Conservation (phyloP, 2,797 vertebrate genomes). For the Anabacerthia variegaticeps region DNA sequence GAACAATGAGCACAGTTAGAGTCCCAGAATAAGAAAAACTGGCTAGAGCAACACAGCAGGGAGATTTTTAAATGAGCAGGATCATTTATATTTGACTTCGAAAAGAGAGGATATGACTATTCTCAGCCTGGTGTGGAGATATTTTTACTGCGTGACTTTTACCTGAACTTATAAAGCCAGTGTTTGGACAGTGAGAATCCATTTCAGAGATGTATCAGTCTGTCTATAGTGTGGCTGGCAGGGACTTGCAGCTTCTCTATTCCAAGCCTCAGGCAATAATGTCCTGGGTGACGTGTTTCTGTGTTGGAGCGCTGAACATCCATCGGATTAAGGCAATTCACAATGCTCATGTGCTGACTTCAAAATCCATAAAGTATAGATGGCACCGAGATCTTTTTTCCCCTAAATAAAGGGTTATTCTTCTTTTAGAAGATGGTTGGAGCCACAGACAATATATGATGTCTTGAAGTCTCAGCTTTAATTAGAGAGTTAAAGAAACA, state of each 20-base stretch:
- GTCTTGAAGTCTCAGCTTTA: slow-evolving; percentile 69
- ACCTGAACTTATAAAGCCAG: slow-evolving; percentile 33
- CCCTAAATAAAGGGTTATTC: slow-evolving; percentile 42
- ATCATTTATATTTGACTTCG: slow-evolving; percentile 60
- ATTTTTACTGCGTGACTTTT: slow-evolving; percentile 67
- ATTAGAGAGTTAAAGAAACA: slow-evolving; percentile 73
- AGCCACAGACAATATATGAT: slow-evolving; percentile 23
- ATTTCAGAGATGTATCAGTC: slow-evolving; percentile 53
- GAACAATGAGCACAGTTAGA: slow-evolving; percentile 26
- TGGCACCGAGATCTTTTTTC: not conserved
- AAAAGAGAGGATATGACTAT: slow-evolving; percentile 40
- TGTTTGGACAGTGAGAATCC: slow-evolving; percentile 47
- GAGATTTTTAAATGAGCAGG: slow-evolving; percentile 56
- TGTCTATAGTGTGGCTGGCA: not conserved
- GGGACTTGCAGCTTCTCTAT: slow-evolving; percentile 47
- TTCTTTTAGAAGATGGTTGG: slow-evolving; percentile 43
- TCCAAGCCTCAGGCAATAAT: slow-evolving; percentile 38
- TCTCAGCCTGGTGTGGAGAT: slow-evolving; percentile 37
- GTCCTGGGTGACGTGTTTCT: slow-evolving; percentile 22
- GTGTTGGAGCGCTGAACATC: not conserved
- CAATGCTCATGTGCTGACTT: slow-evolving; percentile 31
- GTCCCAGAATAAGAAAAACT: not conserved
- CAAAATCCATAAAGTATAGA: slow-evolving; percentile 55
- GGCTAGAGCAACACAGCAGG: slow-evolving; percentile 5
- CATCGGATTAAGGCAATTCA: slow-evolving; percentile 18